Conservation (phyloP, 2,113 vertebrate species). For the Euleptes europaea region DNA sequence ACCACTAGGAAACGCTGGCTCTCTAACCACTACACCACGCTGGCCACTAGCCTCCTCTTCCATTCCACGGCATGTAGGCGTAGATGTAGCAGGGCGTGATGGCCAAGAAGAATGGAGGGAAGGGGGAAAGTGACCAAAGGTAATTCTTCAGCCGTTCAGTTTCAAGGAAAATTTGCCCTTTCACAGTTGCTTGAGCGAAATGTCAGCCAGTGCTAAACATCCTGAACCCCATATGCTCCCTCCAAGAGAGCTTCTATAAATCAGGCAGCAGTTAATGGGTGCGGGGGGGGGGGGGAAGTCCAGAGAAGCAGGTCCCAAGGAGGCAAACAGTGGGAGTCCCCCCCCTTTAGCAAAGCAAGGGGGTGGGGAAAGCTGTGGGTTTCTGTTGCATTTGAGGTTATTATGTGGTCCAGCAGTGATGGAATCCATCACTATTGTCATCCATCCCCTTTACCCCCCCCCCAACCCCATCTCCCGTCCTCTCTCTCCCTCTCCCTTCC, state of each 20-base stretch:
- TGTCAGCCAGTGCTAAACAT: conserved; percentile 72
- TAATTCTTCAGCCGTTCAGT: conserved; percentile 17
- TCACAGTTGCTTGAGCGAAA: conserved; percentile 70
- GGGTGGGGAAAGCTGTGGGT: conserved; percentile 14
- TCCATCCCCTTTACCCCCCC: not conserved
- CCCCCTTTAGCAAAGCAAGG: not conserved
- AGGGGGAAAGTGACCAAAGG: rapidly evolving
- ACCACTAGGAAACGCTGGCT: too few relatives aligned
- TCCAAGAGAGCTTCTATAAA: conserved; percentile 81
- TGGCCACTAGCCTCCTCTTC: too few relatives aligned
- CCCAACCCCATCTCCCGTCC: not conserved
- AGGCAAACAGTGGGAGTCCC: conserved; percentile 63
- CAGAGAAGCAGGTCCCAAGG: conserved; percentile 78
- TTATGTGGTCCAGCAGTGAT: conserved; percentile 70
- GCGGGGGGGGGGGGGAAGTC: conserved; percentile 67
- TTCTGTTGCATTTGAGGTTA: conserved; percentile 39
- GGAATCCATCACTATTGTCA: conserved; percentile 78
- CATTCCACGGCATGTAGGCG: too few relatives aligned
- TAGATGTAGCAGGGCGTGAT: not conserved
- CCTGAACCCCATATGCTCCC: conserved; percentile 76
- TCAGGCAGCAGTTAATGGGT: conserved; percentile 81
- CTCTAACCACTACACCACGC: too few relatives aligned
- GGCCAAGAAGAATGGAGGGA: not conserved
- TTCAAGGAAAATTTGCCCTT: conserved; percentile 68
- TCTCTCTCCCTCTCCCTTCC: not conserved